Evolutionary conservation across 2,888 invertebrate species (phyloP), one percentile per base, ranked within the genome.

Genomic region (Stomorhina lunata): DNA sequence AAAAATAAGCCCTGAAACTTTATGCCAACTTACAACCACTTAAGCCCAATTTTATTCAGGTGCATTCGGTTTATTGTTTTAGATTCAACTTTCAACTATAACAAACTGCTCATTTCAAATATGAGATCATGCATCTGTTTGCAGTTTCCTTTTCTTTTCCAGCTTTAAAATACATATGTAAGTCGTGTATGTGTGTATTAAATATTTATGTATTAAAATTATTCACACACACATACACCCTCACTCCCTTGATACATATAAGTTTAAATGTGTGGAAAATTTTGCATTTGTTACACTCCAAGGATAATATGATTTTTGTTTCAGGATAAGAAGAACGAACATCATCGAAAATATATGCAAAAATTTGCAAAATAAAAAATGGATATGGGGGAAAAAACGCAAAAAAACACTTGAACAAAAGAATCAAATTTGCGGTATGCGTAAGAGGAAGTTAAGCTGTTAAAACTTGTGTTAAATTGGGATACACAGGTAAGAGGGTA

Each of bases 181-280:
- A 20, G 45, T 40, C 20, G 29, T 29, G 32, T 48, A 2, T 22
- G 22, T 12, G 6, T 22, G n/a, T 40, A 25, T 69, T 15, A 50
- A 57, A 61, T 50, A 50, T 57, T 37, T 32, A 32, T 37, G 50
- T 50, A 25, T 61, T 61, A 40, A 45, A 71, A 37, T 63, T 69
- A 55, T 66, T 0, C 50, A 12, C 22, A 45, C 12, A 2, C 7
- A 29, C 63, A 29, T n/a, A 10, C 37, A 48, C 20, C 37, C 7
- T 40, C 5, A 25, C 22, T 37, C 15, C 37, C 53, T 2, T 15
- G 4, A 27, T 3, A 48, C 45, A 66, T 65, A 88, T 86, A 86
- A 86, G 86, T 87, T 89, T 89, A 89, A 89, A 87, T 88, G 89
- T 89, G 88, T 88, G 88, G 88, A 89, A 89, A 89, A 89, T 89